These are phyloP conservation scores for Heliconius eleuchia DNA, from an alignment of 1,140 invertebrate species.

Conservation along the genomic window DNA sequence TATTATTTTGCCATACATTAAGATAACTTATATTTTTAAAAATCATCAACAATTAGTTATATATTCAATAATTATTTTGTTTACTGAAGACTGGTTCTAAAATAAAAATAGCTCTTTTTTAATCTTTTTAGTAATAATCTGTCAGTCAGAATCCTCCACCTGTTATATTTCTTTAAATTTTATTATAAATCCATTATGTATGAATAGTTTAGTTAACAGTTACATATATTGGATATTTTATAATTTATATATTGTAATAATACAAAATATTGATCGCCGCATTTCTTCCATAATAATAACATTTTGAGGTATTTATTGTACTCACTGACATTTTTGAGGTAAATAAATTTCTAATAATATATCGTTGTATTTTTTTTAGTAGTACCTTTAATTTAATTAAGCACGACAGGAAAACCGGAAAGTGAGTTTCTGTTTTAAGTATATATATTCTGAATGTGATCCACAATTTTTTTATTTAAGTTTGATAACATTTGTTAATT, in stretches of 20 bases:
- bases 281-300: conserved; percentile 15
- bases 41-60: conserved; percentile 9
- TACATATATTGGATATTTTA: conserved; percentile 1
- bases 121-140: not conserved
- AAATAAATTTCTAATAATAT: conserved; percentile 10
- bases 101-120: not conserved
- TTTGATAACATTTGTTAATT: no score
- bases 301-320: conserved; percentile 19
- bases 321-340: conserved; percentile 4
- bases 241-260: conserved; percentile 5
- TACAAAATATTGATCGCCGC: not conserved
- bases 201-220: conserved; percentile 11
- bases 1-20: not conserved
- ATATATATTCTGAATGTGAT: no score
- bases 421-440: no score
- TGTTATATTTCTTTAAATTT: not conserved
- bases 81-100: not conserved
- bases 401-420: no score
- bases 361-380: not conserved
- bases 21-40: not conserved
- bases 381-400: not conserved
- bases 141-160: not conserved
- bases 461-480: no score
- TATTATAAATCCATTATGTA: conserved; percentile 14
- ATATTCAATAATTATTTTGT: not conserved